Evolutionary conservation across 2,888 invertebrate species (phyloP).

Genomic region (Ferrisia virgata): DNA sequence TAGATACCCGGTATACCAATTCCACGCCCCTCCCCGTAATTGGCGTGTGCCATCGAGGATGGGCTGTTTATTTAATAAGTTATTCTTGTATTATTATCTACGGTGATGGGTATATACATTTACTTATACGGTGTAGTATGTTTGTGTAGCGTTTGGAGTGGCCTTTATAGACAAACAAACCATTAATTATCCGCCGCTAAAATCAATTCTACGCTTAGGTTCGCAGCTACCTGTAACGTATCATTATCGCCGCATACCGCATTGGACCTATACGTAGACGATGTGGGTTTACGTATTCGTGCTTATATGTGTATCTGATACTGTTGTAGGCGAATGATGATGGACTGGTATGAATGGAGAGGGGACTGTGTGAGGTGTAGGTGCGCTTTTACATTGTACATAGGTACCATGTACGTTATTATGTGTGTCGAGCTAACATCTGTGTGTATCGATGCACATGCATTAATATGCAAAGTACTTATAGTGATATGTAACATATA

Average conservation of each 20-base stretch:
- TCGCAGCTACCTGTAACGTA: constrained; percentile 2
- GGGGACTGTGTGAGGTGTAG: neutral
- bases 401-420: neutral
- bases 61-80: neutral
- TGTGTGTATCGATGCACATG: too few species aligned
- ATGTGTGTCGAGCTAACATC: neutral
- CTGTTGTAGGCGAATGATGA: too few species aligned
- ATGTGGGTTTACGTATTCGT: too few species aligned
- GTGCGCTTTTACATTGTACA: neutral
- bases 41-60: neutral
- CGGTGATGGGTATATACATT: too few species aligned
- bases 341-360: too few species aligned
- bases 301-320: neutral
- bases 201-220: neutral
- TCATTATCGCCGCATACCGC: neutral
- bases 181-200: neutral
- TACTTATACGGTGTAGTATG: too few species aligned
- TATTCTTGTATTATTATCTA: too few species aligned
- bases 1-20: too few species aligned
- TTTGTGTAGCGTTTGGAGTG: neutral
- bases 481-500: too few species aligned
- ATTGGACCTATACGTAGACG: neutral
- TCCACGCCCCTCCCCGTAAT: neutral
- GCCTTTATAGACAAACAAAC: neutral
- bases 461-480: too few species aligned